Percentiles rank a stretch among this genome's conserved stretches.
Evolutionary conservation across 1,140 invertebrate species (phyloP).

Genomic region (Hirudo medicinalis): DNA sequence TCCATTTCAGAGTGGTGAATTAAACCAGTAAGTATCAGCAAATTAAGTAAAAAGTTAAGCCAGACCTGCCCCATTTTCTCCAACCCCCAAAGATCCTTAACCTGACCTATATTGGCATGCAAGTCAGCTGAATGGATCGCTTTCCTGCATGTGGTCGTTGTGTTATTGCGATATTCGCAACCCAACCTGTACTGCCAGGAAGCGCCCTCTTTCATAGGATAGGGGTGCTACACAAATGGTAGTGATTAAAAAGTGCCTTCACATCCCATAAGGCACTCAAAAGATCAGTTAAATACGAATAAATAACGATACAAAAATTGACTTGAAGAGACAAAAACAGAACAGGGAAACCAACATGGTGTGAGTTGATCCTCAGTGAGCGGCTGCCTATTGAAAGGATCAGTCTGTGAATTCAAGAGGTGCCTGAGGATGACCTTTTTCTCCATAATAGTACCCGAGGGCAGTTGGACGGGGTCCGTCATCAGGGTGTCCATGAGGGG

Average conservation of each 20-base stretch:
- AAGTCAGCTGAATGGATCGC: not conserved
- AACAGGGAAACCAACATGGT: constrained; percentile 48
- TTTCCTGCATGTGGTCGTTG: not conserved
- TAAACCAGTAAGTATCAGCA: too few species aligned
- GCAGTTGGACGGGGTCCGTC: constrained; percentile 84
- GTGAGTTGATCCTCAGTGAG: constrained; percentile 73
- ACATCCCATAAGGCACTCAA: not conserved
- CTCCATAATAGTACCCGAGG: constrained; percentile 90
- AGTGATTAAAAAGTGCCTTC: not conserved
- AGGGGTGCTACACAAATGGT: not conserved
- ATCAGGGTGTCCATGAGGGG: constrained; percentile 94
- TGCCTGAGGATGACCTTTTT: constrained; percentile 77
- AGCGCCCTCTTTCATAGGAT: too few species aligned
- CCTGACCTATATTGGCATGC: not conserved
- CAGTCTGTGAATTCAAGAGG: constrained; percentile 84
- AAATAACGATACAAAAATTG: too few species aligned
- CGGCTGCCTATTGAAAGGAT: constrained; percentile 90
- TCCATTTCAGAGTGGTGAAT: too few species aligned
- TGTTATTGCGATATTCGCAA: not conserved
- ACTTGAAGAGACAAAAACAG: not conserved
- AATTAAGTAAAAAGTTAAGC: too few species aligned
- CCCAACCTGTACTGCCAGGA: not conserved
- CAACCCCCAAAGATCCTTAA: too few species aligned
- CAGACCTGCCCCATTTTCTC: too few species aligned
- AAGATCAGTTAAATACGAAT: not conserved